Evolutionary conservation across 2,888 invertebrate species (phyloP).

Genomic region (Frankliniella intonsa): DNA sequence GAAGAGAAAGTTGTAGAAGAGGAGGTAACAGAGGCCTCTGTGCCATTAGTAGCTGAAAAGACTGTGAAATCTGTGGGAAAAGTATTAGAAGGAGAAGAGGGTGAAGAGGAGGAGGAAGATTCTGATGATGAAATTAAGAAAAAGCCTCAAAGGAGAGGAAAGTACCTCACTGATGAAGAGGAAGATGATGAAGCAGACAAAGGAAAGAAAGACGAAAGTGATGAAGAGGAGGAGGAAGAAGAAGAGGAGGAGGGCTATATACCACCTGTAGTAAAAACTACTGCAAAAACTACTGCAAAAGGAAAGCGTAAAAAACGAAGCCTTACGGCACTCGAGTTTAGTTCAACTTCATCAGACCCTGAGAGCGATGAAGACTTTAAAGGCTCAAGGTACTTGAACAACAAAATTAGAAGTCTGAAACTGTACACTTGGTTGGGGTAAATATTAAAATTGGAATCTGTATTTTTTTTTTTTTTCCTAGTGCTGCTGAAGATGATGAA

Average conservation of each 20-base stretch:
- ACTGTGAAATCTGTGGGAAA: constrained; percentile 8
- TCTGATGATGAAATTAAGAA: constrained; percentile 51
- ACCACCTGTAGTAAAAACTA: constrained; percentile 31
- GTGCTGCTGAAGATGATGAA: constrained; percentile 53
- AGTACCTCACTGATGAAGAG: constrained; percentile 39
- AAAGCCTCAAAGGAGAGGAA: constrained; percentile 41
- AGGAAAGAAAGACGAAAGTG: constrained; percentile 44
- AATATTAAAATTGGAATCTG: constrained; percentile 12
- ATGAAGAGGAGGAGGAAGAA: constrained; percentile 44
- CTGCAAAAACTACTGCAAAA: constrained; percentile 34
- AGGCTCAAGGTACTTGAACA: constrained; percentile 61
- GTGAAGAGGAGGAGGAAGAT: constrained; percentile 65
- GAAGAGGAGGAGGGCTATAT: constrained; percentile 38
- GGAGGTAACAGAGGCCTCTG: constrained; percentile 28
- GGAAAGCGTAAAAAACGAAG: constrained; percentile 65
- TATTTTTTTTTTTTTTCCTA: constrained; percentile 34
- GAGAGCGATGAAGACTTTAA: constrained; percentile 89
- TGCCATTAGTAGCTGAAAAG: neutral
- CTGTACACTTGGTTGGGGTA: constrained; percentile 9
- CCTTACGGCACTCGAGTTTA: constrained; percentile 73
- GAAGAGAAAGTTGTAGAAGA: constrained; percentile 31
- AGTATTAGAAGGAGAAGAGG: constrained; percentile 27
- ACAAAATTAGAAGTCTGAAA: constrained; percentile 2
- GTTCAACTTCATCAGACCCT: constrained; percentile 73
- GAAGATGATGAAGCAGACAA: constrained; percentile 44